Evolutionary conservation across 2,113 vertebrate genomes (phyloP).

Genomic region (Alexandromys fortis): DNA sequence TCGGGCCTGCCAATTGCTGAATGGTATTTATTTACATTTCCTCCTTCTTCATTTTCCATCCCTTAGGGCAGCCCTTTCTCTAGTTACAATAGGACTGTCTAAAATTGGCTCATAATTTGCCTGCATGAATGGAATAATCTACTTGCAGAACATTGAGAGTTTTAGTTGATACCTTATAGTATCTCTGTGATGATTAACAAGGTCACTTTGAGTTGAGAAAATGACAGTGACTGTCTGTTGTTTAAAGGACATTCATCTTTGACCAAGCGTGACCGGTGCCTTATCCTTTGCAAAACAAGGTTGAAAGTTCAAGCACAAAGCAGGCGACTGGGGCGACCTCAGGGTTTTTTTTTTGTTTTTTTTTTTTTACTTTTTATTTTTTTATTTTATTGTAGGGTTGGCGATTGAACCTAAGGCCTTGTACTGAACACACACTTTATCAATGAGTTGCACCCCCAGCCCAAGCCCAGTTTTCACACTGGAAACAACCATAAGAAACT

Average conservation of each 20-base stretch:
- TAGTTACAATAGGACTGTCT: background rate
- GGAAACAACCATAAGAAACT: background rate
- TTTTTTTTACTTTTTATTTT: background rate
- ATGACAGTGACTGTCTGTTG: slow-evolving; percentile 1
- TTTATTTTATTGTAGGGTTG: background rate
- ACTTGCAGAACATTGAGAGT: background rate
- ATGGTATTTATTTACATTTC: background rate
- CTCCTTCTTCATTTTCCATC: background rate
- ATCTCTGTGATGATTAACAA: slow-evolving; percentile 15
- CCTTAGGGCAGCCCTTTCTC: slow-evolving; percentile 27
- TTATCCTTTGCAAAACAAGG: slow-evolving; percentile 30
- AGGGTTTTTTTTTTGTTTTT: background rate
- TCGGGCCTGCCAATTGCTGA: background rate
- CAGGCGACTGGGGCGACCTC: background rate
- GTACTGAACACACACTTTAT: background rate
- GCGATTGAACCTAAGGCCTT: background rate
- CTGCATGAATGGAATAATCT: slow-evolving; percentile 3
- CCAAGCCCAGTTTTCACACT: background rate
- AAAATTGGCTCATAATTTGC: slow-evolving; percentile 8
- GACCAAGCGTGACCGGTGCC: background rate
- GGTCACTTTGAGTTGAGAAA: slow-evolving; percentile 33
- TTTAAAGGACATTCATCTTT: slow-evolving; percentile 32
- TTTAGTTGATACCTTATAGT: background rate
- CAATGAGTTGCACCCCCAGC: background rate
- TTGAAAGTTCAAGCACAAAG: slow-evolving; percentile 37